These are phyloP conservation scores for Rhynchonycteris naso DNA, from an alignment of 2,797 vertebrate species.

Conservation along the genomic window DNA sequence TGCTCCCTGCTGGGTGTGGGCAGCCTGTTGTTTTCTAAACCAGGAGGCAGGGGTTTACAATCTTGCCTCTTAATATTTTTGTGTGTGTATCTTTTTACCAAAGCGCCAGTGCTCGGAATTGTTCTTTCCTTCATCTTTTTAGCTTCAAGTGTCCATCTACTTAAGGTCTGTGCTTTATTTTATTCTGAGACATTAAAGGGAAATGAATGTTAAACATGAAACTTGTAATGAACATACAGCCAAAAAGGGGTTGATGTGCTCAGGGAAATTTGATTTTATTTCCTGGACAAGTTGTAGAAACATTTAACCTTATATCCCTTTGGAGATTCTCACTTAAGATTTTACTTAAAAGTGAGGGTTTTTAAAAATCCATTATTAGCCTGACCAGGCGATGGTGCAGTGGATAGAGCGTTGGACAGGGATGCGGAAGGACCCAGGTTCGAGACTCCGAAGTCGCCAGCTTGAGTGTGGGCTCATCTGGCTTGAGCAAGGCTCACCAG, in stretches of 20 bases:
- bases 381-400: too few species aligned
- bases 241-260: neutral
- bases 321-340: neutral
- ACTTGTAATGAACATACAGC: neutral
- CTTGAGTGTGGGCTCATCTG: too few species aligned
- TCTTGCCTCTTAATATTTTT: neutral
- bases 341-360: constrained; percentile 14
- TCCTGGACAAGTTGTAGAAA: neutral
- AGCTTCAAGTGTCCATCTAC: neutral
- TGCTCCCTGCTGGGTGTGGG: neutral
- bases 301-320: neutral
- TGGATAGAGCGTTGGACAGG: too few species aligned
- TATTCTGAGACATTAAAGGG: neutral
- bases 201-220: neutral
- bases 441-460: too few species aligned
- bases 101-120: neutral
- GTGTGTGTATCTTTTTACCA: neutral
- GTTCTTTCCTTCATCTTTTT: neutral
- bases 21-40: neutral
- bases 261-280: neutral
- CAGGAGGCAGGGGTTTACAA: neutral
- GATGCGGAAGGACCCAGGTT: too few species aligned
- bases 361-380: neutral
- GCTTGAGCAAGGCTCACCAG: too few species aligned
- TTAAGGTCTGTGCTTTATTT: neutral